Percentiles rank a stretch among this genome's conserved stretches.
Conservation (phyloP, 1,140 invertebrate species). For the Anastrepha obliqua region DNA sequence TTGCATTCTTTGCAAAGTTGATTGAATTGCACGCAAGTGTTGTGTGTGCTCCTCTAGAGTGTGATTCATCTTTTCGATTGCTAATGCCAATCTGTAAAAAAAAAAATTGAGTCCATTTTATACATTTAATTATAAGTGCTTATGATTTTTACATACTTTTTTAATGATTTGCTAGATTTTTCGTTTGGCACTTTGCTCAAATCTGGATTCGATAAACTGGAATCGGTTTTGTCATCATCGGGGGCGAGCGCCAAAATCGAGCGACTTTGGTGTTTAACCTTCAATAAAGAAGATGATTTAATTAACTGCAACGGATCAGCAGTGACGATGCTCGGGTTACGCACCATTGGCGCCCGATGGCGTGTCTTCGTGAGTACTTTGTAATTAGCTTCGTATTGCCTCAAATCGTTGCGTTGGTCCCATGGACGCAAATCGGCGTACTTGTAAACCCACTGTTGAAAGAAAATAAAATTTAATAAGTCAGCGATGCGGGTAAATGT, state of each 20-base stretch:
- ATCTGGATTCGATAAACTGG: slow-evolving; percentile 61
- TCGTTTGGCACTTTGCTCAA: background rate
- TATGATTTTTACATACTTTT: slow-evolving; percentile 26
- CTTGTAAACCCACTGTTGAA: slow-evolving; percentile 83
- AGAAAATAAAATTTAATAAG: background rate
- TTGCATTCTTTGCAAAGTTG: slow-evolving; percentile 67
- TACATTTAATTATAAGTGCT: background rate
- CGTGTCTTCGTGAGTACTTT: slow-evolving; percentile 83
- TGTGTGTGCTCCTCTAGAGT: slow-evolving; percentile 66
- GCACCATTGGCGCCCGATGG: slow-evolving; percentile 82
- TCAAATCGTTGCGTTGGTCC: slow-evolving; percentile 88
- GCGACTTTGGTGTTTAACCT: slow-evolving; percentile 53
- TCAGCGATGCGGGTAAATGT: background rate
- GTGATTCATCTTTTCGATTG: slow-evolving; percentile 67
- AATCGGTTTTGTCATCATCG: slow-evolving; percentile 45
- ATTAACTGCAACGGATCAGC: slow-evolving; percentile 76
- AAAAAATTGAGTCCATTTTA: background rate
- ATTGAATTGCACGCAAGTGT: slow-evolving; percentile 65
- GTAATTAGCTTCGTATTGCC: slow-evolving; percentile 86
- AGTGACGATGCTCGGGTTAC: slow-evolving; percentile 79
- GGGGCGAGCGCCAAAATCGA: slow-evolving; percentile 3
- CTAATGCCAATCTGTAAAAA: slow-evolving; percentile 61
- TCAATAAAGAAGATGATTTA: slow-evolving; percentile 56
- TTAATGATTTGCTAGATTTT: slow-evolving; percentile 33
- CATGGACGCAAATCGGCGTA: slow-evolving; percentile 85